Evolutionary conservation across 2,888 invertebrate species (phyloP).

Genomic region (Hirtodrosophila histrioides): DNA sequence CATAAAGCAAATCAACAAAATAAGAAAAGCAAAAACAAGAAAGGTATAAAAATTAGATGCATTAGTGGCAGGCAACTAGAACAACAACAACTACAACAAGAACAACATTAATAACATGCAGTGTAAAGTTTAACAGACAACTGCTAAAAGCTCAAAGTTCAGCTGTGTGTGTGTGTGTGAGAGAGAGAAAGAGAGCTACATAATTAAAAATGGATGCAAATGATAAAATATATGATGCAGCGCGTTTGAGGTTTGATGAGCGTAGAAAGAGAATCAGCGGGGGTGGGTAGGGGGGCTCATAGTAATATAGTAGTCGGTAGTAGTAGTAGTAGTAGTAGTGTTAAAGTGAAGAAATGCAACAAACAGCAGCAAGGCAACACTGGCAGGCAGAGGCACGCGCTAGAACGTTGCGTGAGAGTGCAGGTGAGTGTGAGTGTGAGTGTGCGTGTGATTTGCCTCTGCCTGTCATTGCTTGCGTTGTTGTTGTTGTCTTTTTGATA

Average conservation of each 20-base stretch:
- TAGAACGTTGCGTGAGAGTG: conserved; percentile 16
- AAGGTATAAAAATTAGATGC: conserved; percentile 38
- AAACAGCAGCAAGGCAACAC: conserved; percentile 18
- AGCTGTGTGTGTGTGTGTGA: conserved; percentile 54
- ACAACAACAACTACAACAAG: conserved; percentile 30
- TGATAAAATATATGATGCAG: conserved; percentile 73
- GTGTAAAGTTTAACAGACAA: conserved; percentile 54
- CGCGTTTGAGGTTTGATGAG: conserved; percentile 50
- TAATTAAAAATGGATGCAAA: conserved; percentile 66
- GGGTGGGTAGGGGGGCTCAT: conserved; percentile 17
- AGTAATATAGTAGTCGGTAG: conserved; percentile 36
- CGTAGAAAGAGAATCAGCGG: conserved; percentile 45
- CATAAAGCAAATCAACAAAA: conserved; percentile 47
- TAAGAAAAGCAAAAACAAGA: conserved; percentile 20
- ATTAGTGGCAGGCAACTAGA: conserved; percentile 44
- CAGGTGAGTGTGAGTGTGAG: conserved; percentile 11
- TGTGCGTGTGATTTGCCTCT: conserved; percentile 19
- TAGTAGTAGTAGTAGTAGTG: conserved; percentile 10
- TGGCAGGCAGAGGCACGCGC: conserved; percentile 27
- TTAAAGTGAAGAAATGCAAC: conserved; percentile 18
- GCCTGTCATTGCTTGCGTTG: conserved; percentile 28
- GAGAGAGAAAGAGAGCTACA: conserved; percentile 47
- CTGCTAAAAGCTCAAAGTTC: conserved; percentile 56
- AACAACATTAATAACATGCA: conserved; percentile 51
- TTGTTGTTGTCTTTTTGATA: conserved; percentile 33